Evolutionary conservation across 53 echinoderm and acorn worm species (phyloP).

Genomic region (Holothuria scabra): DNA sequence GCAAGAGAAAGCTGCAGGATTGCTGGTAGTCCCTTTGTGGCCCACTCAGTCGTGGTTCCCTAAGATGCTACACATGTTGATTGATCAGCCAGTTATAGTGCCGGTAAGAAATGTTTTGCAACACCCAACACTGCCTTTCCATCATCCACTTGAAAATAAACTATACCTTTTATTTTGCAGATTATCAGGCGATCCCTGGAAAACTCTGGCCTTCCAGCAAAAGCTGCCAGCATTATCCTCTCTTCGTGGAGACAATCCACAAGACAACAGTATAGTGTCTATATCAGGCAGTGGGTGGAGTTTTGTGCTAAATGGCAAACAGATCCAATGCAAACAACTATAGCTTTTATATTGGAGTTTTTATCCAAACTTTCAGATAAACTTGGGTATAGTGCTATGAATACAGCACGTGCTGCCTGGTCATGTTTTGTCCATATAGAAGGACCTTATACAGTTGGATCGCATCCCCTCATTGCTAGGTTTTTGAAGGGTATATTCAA

Average conservation of each 20-base stretch:
- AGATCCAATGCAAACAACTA: not conserved
- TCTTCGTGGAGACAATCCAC: conserved; percentile 32
- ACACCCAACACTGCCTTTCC: conserved; percentile 10
- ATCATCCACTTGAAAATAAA: conserved; percentile 44
- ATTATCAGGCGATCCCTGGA: conserved; percentile 33
- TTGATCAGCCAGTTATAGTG: conserved; percentile 40
- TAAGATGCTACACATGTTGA: conserved; percentile 6
- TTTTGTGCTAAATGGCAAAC: conserved; percentile 15
- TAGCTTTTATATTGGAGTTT: conserved; percentile 32
- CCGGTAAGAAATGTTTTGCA: not conserved
- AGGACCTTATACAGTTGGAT: not conserved
- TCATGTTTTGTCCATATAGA: conserved; percentile 3
- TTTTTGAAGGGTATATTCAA: conserved; percentile 48
- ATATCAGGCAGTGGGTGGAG: conserved; percentile 24
- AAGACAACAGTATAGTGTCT: conserved; percentile 16
- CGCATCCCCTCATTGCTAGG: too few relatives aligned
- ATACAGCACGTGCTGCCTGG: conserved; percentile 24
- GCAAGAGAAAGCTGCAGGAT: conserved; percentile 27
- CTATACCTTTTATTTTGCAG: conserved; percentile 42
- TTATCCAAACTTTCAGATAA: not conserved
- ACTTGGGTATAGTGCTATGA: conserved; percentile 31
- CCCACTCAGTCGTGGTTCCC: conserved; percentile 40
- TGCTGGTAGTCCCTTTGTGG: conserved; percentile 41
- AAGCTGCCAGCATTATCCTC: conserved; percentile 4
- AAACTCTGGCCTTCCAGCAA: conserved; percentile 18